A percentile compares a stretch with the other conserved stretches of the same genome.
Evolutionary conservation across 2,113 vertebrate species (phyloP).

Genomic region (Helogale parvula): DNA sequence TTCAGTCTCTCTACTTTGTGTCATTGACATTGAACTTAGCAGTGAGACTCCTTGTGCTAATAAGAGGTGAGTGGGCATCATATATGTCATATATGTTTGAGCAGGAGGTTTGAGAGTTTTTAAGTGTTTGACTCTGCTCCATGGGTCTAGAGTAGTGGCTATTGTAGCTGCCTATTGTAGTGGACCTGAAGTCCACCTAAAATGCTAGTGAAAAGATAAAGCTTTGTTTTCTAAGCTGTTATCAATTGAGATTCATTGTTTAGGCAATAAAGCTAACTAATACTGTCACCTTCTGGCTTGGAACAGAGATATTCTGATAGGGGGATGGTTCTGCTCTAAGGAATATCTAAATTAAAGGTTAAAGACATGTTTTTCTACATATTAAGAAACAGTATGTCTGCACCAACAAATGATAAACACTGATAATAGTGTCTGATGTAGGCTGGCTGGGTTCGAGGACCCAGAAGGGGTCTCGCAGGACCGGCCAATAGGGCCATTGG

Average conservation of each 20-base stretch:
- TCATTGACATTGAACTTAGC: not conserved
- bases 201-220: not conserved
- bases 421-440: not conserved
- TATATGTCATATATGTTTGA: not conserved
- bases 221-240: not conserved
- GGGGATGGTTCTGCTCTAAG: not conserved
- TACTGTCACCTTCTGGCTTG: not conserved
- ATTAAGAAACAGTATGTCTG: not conserved
- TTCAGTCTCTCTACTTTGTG: not conserved
- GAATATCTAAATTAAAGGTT: not conserved
- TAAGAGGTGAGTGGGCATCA: not conserved
- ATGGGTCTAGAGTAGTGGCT: no score
- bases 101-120: not conserved
- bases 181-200: not conserved
- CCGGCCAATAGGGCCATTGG: not conserved
- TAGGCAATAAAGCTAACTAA: not conserved
- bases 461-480: not conserved
- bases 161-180: no score
- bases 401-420: not conserved
- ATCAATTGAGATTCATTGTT: not conserved
- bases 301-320: not conserved
- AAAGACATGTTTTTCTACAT: not conserved
- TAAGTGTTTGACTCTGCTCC: not conserved
- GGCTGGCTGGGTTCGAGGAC: not conserved
- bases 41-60: not conserved